These are phyloP conservation scores for Notarius quadriscutis DNA, from an alignment of 2,113 vertebrate species.

Conservation along the genomic window DNA sequence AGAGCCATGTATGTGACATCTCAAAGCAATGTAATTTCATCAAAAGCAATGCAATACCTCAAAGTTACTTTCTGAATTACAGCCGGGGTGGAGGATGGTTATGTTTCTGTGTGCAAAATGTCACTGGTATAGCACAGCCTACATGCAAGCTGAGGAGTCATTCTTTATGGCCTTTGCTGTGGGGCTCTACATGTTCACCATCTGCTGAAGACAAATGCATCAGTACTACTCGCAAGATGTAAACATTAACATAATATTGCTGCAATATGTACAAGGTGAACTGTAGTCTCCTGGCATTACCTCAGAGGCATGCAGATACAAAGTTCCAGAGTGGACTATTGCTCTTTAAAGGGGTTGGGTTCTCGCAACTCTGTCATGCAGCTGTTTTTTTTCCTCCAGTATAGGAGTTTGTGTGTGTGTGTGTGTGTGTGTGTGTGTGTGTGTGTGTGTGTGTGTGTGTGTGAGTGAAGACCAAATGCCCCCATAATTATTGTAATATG, in stretches of 20 bases:
- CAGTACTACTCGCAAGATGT: background rate
- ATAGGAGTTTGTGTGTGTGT: background rate
- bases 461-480: background rate
- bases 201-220: conserved; percentile 13
- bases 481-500: background rate
- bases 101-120: background rate
- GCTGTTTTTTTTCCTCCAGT: conserved; percentile 67
- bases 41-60: background rate
- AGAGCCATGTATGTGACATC: background rate
- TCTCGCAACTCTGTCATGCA: conserved; percentile 49
- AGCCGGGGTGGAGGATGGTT: background rate
- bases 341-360: background rate
- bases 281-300: conserved; percentile 22
- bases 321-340: conserved; percentile 12
- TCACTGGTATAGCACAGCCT: background rate
- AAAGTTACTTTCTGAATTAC: background rate
- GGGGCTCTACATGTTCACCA: background rate
- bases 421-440: background rate
- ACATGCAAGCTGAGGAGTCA: background rate
- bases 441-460: conserved; percentile 33
- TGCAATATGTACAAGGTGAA: conserved; percentile 4
- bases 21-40: background rate
- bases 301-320: conserved; percentile 35
- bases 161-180: background rate
- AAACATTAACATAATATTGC: conserved; percentile 9